Evolutionary conservation across 2,113 vertebrate genomes (phyloP), one percentile per base, ranked within the genome.

Genomic region (Alces alces): DNA sequence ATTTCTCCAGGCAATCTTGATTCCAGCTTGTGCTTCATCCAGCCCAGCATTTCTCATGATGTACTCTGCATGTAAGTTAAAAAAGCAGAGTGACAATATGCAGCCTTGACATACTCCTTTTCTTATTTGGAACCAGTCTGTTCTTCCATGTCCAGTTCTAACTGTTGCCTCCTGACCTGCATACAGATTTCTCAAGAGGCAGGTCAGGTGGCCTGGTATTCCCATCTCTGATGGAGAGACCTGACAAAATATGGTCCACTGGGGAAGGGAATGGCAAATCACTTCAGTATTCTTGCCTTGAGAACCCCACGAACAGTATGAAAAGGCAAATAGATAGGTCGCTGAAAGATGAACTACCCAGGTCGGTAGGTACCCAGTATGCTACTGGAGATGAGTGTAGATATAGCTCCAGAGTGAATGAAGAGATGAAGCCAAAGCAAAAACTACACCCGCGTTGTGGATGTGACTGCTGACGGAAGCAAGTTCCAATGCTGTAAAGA

Each of bases 21-120:
- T 23, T 70, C 5, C n/a, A 70, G 64, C 19, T 70, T 70, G n/a
- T 36, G n/a, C 19, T 36, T 70, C n/a, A 70, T 70, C 64, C 21
- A 19, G 64, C 9, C n/a, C n/a, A 70, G n/a, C 0, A 0, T 36
- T 70, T 36, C 9, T 36, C 64, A 70, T 70, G n/a, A 70, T 70
- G 64, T 70, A 36, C 17, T 70, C 64, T 36, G 17, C n/a, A 23
- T 36, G 9, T 36, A 70, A 70, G 19, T 70, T 36, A 70, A 36
- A 70, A 21, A 70, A 36, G 64, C 8, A 23, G 5, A 4, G 19
- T 70, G n/a, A 36, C 9, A 6, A 36, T 23, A 36, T 70, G 21
- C 5, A 70, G 21, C 17, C 64, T 70, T 70, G 64, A 36, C 0
- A 5, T 36, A 70, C n/a, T 70, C n/a, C 17, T 36, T 70, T 70